phyloP scores from a whole-genome alignment of 2,113 vertebrate species.

The Heterochromis multidens region DNA sequence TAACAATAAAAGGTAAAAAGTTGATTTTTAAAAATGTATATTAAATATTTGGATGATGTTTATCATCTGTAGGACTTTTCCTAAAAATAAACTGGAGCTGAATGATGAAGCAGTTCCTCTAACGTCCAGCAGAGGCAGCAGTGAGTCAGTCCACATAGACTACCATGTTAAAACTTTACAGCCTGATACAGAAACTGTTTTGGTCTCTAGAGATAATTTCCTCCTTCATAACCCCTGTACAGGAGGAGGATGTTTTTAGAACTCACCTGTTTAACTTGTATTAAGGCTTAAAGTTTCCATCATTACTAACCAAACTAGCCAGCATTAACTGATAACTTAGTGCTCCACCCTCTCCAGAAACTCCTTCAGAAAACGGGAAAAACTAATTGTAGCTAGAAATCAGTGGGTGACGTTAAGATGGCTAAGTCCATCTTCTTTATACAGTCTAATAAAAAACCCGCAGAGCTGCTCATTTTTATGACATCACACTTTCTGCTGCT shows the following conservation, averaged over 20 bases:
- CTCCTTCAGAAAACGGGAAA: too few relatives aligned
- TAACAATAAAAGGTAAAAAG: neutral
- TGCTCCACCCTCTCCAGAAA: neutral
- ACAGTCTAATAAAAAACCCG: neutral
- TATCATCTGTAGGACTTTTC: neutral
- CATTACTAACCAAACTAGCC: too few relatives aligned
- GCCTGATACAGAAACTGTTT: neutral
- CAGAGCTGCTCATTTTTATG: neutral
- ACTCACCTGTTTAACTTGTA: too few relatives aligned
- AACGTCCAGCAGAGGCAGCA: neutral
- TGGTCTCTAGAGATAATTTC: neutral
- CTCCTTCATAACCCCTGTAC: too few relatives aligned
- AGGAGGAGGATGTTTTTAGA: too few relatives aligned
- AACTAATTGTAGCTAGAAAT: too few relatives aligned
- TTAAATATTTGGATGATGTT: neutral
- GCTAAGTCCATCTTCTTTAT: neutral
- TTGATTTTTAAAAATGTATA: too few relatives aligned
- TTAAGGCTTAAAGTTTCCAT: too few relatives aligned
- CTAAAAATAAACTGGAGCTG: neutral
- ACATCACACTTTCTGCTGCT: neutral
- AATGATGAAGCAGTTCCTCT: neutral
- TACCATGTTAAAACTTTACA: neutral
- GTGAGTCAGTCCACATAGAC: neutral
- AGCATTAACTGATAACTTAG: neutral
- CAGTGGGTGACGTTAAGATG: too few relatives aligned